A percentile compares a stretch with the other conserved stretches of the same genome.
Conservation (phyloP, 2,888 invertebrate species). For the Cheiracanthium punctorium region DNA sequence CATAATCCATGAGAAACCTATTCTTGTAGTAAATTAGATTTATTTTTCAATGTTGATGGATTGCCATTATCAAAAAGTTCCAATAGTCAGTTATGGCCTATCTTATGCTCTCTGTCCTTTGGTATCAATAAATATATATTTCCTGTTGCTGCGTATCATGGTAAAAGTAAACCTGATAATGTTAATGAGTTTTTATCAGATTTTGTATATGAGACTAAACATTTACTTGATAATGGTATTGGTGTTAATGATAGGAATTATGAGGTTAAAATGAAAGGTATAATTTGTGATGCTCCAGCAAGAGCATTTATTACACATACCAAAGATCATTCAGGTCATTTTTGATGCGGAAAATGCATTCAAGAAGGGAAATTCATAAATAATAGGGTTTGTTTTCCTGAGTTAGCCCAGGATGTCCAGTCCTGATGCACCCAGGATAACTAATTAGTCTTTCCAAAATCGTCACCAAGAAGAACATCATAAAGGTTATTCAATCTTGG, state of each 20-base stretch:
- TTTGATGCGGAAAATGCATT: slow-evolving; percentile 30
- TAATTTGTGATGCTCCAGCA: slow-evolving; percentile 22
- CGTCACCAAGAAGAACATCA: slow-evolving; percentile 71
- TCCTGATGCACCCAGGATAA: too few species aligned
- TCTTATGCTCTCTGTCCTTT: background rate
- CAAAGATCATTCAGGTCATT: slow-evolving; percentile 22
- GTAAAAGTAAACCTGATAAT: background rate
- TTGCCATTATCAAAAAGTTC: background rate
- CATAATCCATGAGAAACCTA: background rate
- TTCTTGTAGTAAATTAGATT: background rate
- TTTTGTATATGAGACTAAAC: background rate
- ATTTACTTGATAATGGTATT: background rate
- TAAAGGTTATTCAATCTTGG: slow-evolving; percentile 68
- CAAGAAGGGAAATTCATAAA: slow-evolving; percentile 1
- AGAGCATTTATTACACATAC: slow-evolving; percentile 14
- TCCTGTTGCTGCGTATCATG: background rate
- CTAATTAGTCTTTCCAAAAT: slow-evolving; percentile 68
- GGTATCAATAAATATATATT: background rate
- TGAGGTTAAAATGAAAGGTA: background rate
- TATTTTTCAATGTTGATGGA: background rate
- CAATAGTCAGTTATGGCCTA: background rate
- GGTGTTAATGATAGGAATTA: background rate
- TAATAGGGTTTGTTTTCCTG: background rate
- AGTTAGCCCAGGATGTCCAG: too few species aligned
- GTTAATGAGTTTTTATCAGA: background rate